These are phyloP conservation scores for Ivindomyrus marchei DNA, from an alignment of 2,113 vertebrate genomes.

Conservation along the genomic window DNA sequence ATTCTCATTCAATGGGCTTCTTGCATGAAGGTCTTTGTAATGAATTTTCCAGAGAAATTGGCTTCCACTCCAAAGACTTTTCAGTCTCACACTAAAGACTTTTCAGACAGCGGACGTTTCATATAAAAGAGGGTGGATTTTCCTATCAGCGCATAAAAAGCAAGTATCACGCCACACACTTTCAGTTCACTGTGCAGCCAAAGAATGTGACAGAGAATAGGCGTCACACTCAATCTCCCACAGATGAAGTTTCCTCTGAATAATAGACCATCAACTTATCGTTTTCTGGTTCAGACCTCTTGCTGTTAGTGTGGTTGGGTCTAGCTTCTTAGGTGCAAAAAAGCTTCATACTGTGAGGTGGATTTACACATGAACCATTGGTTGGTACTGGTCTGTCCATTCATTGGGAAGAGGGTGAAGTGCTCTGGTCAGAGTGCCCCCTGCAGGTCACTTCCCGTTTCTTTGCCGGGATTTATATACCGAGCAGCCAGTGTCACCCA, in stretches of 20 bases:
- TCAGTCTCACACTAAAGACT: not conserved
- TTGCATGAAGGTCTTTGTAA: not conserved
- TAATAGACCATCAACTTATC: not conserved
- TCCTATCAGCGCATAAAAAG: not conserved
- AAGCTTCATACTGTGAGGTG: not conserved
- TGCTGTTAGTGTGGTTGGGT: not conserved
- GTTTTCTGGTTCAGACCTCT: not conserved
- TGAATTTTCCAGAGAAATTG: not conserved
- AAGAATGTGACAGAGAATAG: not conserved
- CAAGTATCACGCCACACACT: not conserved
- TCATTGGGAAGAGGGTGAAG: not conserved
- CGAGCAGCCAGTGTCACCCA: not conserved
- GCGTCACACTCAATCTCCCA: not conserved
- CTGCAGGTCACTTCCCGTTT: not conserved
- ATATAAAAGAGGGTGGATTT: not conserved
- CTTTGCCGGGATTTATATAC: not conserved
- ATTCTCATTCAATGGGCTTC: not conserved
- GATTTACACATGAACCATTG: not conserved
- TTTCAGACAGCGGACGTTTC: not conserved
- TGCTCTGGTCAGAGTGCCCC: not conserved
- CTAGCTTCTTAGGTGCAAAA: not conserved
- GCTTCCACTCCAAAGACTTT: not conserved
- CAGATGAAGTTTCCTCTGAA: not conserved
- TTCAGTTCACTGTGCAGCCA: not conserved
- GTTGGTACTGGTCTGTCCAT: not conserved